phyloP scores from a whole-genome alignment of 2,113 vertebrate genomes.

The Dissostichus mawsoni region DNA sequence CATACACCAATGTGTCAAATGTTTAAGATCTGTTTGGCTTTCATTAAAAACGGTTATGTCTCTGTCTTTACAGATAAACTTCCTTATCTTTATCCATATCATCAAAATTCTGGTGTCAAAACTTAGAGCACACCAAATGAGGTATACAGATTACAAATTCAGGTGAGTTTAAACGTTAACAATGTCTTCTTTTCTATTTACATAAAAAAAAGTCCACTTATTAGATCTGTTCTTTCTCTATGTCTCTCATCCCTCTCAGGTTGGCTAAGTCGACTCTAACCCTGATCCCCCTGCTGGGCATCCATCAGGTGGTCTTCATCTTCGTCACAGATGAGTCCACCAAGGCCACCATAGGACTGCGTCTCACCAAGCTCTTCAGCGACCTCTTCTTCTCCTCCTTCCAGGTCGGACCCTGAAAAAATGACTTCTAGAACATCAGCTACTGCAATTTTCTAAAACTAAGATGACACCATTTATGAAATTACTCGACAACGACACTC shows the following conservation, averaged over 20 bases:
- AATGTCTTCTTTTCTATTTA: background rate
- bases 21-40: background rate
- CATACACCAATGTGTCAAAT: background rate
- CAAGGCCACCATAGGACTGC: conserved; percentile 85
- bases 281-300: conserved; percentile 94
- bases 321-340: conserved; percentile 92
- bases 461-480: no score
- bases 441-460: no score
- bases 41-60: background rate
- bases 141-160: conserved; percentile 94
- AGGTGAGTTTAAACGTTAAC: conserved; percentile 75
- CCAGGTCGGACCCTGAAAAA: conserved; percentile 84
- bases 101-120: conserved; percentile 94
- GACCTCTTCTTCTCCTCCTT: conserved; percentile 96
- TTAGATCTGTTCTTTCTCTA: background rate
- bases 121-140: conserved; percentile 93
- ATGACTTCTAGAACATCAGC: background rate
- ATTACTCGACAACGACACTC: no score
- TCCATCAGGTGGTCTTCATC: conserved; percentile 94
- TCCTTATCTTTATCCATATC: conserved; percentile 93
- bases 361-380: conserved; percentile 92
- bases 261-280: conserved; percentile 96
- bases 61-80: conserved; percentile 89
- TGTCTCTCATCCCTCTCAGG: conserved; percentile 74
- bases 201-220: background rate